Percentiles rank a stretch among this genome's conserved stretches.
phyloP scores from a whole-genome alignment of 2,888 invertebrate species.

The Diaprepes abbreviatus region DNA sequence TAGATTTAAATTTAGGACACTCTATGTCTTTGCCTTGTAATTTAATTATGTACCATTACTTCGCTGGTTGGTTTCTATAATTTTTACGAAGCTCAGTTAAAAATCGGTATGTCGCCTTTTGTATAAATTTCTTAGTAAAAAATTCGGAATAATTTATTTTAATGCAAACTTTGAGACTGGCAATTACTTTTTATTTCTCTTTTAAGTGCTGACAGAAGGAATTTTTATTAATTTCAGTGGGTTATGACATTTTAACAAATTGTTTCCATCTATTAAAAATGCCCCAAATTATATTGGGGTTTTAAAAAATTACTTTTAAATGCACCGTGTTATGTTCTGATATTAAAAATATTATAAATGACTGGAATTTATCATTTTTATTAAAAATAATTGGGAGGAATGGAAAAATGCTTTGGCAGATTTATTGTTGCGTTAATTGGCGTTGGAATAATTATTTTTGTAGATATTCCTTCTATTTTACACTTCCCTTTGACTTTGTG shows the following conservation, averaged over 20 bases:
- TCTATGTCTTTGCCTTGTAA: too few relatives aligned
- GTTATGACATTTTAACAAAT: constrained; percentile 30
- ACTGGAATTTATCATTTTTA: constrained; percentile 26
- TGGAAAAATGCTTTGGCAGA: not conserved
- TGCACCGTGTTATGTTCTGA: constrained; percentile 3
- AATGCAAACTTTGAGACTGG: not conserved
- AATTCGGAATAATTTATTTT: not conserved
- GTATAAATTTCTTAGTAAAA: not conserved
- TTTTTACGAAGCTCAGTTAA: too few relatives aligned
- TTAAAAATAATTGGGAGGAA: not conserved
- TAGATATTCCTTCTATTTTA: too few relatives aligned
- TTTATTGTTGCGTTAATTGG: too few relatives aligned
- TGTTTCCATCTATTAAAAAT: constrained; percentile 25
- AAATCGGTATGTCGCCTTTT: too few relatives aligned
- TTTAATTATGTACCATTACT: too few relatives aligned
- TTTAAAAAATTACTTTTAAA: constrained; percentile 17
- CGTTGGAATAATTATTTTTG: too few relatives aligned
- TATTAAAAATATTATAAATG: constrained; percentile 27
- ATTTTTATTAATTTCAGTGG: constrained; percentile 24
- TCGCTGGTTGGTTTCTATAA: too few relatives aligned
- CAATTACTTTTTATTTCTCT: constrained; percentile 17
- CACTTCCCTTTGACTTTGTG: too few relatives aligned
- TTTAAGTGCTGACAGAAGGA: constrained; percentile 8
- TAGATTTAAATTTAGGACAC: too few relatives aligned
- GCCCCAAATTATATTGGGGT: constrained; percentile 8